Base-by-base conservation (phyloP, 2,797 vertebrate species). In the Melanotaenia nigrans region DNA sequence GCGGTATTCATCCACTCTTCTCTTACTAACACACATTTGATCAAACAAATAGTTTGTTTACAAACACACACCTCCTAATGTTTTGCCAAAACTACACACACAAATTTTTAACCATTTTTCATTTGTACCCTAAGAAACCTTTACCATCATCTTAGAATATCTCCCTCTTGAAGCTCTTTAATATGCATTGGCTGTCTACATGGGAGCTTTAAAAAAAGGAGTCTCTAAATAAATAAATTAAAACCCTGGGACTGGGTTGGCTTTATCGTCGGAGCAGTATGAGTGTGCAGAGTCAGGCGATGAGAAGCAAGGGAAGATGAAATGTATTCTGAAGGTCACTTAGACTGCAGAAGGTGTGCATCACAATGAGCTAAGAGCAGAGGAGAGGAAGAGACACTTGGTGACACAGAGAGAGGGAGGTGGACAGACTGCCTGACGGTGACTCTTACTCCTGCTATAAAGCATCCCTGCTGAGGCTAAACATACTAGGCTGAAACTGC, bases 291-390 rank as follows among this genome's bases (percentile, higher is more conserved):
- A 78, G 59, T 42, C 65, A 51, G 59, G 71, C 16, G 40, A 79
- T 40, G 77, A 72, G 69, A 73, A 76, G 77, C 65, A 36, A 59
- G 79, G 76, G 68, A 68, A 79, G 77, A 87, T 84, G 67, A 89
- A 85, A 90, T 82, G 63, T 14, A 77, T 78, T 90, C 87, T 93
- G 92, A 94, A 94, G 94, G 94, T 94, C 93, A 93, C 81, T 78
- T 55, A 65, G 66, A 91, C 90, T 79, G 91, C 91, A 88, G 86
- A 90, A 91, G 49, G 30, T 75, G 83, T 81, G 81, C 85, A 90
- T 86, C 33, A 65, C 84, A 83, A 89, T 83, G 76, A 87, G 86
- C 87, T 77, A 62, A 66, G 58, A 68, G 68, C 76, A 83, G 65
- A 75, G 71, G 67, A 74, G 77, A 73, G 79, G 76, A 71, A 77